These are phyloP conservation scores for Mycetomoellerius zeteki DNA, from an alignment of 1,140 invertebrate genomes.

Conservation along the genomic window DNA sequence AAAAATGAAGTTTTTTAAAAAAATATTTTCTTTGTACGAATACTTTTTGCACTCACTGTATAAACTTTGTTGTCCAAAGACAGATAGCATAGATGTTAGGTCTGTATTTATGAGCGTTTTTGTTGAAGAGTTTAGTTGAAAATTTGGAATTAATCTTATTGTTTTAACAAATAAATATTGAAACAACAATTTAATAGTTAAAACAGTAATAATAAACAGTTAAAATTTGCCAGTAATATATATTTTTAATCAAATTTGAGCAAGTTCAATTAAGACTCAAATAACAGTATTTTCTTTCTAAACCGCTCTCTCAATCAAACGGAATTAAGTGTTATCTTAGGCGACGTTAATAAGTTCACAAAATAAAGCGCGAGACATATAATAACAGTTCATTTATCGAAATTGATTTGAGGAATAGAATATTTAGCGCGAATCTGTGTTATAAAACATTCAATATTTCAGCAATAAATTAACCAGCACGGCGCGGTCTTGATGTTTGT, in stretches of 20 bases:
- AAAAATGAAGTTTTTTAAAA: too few relatives aligned
- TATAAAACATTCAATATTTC: constrained; percentile 1
- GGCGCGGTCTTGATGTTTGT: not conserved
- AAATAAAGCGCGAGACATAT: not conserved
- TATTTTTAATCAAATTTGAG: not conserved
- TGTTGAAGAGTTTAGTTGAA: not conserved
- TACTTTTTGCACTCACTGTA: too few relatives aligned
- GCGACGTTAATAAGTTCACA: too few relatives aligned
- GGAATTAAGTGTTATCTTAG: too few relatives aligned
- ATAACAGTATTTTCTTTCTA: constrained; percentile 5
- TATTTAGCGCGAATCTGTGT: not conserved
- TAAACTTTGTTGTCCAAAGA: too few relatives aligned
- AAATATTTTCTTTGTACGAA: too few relatives aligned
- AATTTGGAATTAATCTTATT: not conserved
- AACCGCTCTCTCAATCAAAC: not conserved
- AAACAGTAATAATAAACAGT: too few relatives aligned
- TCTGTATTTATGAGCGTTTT: not conserved
- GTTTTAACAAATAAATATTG: not conserved
- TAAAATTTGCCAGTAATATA: not conserved
- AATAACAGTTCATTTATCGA: not conserved
- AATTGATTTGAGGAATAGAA: not conserved
- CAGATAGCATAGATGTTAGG: too few relatives aligned
- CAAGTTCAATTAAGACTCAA: not conserved
- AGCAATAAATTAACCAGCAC: not conserved
- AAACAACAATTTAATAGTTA: not conserved